Evolutionary conservation across 2,797 vertebrate species (phyloP), one percentile per base, ranked within the genome.

Genomic region (Tragopan temminckii): DNA sequence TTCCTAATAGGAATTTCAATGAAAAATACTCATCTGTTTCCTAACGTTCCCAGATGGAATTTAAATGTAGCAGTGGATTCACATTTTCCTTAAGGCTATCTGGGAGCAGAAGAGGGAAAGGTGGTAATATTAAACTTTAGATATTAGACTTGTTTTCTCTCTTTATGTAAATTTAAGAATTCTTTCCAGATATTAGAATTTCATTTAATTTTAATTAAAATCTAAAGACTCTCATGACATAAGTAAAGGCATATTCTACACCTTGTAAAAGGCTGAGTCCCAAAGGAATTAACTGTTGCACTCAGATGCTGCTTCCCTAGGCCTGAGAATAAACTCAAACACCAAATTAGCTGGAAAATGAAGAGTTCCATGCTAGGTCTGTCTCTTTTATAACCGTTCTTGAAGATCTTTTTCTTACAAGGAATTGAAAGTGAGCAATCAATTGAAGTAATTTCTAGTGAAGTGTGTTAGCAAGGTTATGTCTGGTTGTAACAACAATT

Each of bases 401-500:
- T 80, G 40, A 75, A 94, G 42, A 68, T 64, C 29, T 86, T 89
- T 80, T 77, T 63, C 76, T 76, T 87, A 64, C 63, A 57, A 17
- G 31, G 53, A 92, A 84, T 53, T 89, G 64, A 68, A 94, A 82
- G 31, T 38, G 38, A 89, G 20, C 40, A 89, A 55, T n/a, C 33
- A 77, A 64, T 75, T 94, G 74, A 72, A 20, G 62, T 84, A 80
- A 93, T 80, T 94, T 85, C 64, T 79, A 92, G 52, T 81, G 78
- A 95, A 95, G 70, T 84, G 43, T 55, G 74, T 81, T 95, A 85
- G 66, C 94, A 96, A 94, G 89, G 81, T 93, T 94, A 78, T 76
- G 57, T 91, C 74, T 97, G 85, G 53, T 92, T 89, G 67, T 85
- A 92, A 93, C 79, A 94, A 82, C 61, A 94, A 95, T 96, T 97